Evolutionary conservation across 2,888 invertebrate species (phyloP), one percentile per base, ranked within the genome.

Genomic region (Caenorhabditis zanzibari): DNA sequence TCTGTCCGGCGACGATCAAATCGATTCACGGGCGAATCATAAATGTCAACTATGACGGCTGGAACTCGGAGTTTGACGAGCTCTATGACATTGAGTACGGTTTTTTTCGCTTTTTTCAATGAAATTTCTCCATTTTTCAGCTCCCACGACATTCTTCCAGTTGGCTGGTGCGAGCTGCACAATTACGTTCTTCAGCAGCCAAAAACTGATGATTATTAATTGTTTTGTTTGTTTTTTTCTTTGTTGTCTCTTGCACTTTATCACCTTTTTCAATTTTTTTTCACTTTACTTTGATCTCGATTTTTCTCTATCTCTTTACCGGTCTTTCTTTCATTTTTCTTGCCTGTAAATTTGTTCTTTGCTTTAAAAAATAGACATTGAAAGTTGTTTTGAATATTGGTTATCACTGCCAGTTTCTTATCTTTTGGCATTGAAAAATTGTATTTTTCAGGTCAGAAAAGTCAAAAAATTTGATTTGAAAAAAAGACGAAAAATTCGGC

Each of bases 41-140:
- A 54, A 95, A 96, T 93, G 95, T 96, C 44, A 97, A 97, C 93
- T 99, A 98, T 93, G 98, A 98, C 93, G 98, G 98, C 0, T 99
- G 98, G 98, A 97, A 96, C 87, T 95, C 96, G 63, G 96, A 96
- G 92, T 98, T 96, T 93, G 98, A 99, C 93, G 98, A 98, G 93
- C 98, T 98, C 97, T 94, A 98, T 90, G 98, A 98, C 94, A 74
- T 86, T 9, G 85, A 86, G 88, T 88, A n/a, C n/a, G n/a, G n/a
- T n/a, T n/a, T n/a, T n/a, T n/a, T n/a, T n/a, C n/a, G n/a, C n/a
- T 14, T 61, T 47, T 19, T 47, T 16, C 19, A 6, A 1, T 19
- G 19, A 19, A 14, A 28, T 59, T 47, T 47, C 10, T 54, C 64
- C 24, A 56, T 19, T 44, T 82, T 84, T 52, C 84, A 88, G 88